Percentiles rank a stretch among this genome's conserved stretches.
Conservation (phyloP, 2,888 invertebrate genomes). For the Operophtera brumata region DNA sequence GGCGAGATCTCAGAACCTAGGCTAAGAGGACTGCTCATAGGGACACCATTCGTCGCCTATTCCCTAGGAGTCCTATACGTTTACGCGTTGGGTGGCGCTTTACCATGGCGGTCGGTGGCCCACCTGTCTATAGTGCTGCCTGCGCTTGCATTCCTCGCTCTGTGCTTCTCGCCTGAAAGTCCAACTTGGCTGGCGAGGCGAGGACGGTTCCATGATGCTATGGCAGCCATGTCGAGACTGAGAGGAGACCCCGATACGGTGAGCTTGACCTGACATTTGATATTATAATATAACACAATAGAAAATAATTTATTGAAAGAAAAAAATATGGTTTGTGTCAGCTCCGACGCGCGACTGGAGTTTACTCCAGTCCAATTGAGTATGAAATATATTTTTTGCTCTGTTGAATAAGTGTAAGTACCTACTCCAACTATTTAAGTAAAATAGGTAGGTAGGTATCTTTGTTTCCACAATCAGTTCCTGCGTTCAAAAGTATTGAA, state of each 20-base stretch:
- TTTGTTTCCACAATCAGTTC: too few relatives aligned
- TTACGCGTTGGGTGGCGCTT: slow-evolving; percentile 84
- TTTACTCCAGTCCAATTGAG: too few relatives aligned
- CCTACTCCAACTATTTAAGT: too few relatives aligned
- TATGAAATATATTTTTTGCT: too few relatives aligned
- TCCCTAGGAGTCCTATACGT: slow-evolving; percentile 87
- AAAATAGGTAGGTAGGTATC: too few relatives aligned
- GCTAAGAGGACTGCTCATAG: slow-evolving; percentile 84
- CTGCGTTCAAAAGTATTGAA: too few relatives aligned
- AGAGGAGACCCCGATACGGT: slow-evolving; percentile 81
- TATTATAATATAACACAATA: too few relatives aligned
- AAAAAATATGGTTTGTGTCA: too few relatives aligned
- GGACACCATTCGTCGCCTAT: slow-evolving; percentile 87
- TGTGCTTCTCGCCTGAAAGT: slow-evolving; percentile 86
- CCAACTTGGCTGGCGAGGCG: slow-evolving; percentile 87
- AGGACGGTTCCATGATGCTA: slow-evolving; percentile 77
- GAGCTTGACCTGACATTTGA: slow-evolving; percentile 43
- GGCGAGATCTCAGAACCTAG: slow-evolving; percentile 88
- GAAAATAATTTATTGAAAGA: too few relatives aligned
- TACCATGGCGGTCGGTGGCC: slow-evolving; percentile 86
- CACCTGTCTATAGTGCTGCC: slow-evolving; percentile 83
- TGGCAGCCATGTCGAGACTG: slow-evolving; percentile 81
- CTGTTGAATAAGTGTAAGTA: too few relatives aligned
- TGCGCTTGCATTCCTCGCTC: slow-evolving; percentile 78
- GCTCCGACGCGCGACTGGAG: too few relatives aligned